Evolutionary conservation across 1,140 invertebrate genomes (phyloP).

Genomic region (Prorops nasuta): DNA sequence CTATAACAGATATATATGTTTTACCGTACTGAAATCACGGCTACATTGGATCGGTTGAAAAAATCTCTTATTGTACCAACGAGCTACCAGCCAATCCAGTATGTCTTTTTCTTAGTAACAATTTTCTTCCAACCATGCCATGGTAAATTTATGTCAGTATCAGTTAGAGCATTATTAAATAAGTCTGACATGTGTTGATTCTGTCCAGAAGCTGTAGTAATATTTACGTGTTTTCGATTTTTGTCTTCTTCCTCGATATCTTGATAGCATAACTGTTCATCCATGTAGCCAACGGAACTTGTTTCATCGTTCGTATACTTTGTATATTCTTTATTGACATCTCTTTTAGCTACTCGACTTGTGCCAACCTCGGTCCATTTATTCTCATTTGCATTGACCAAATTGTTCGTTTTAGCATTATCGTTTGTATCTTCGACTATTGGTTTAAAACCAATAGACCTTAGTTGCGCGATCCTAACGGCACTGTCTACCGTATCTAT

Average conservation of each 20-base stretch:
- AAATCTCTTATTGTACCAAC: no score
- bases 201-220: no score
- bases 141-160: conserved; percentile 28
- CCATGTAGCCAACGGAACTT: conserved; percentile 48
- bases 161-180: no score
- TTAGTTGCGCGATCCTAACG: conserved; percentile 38
- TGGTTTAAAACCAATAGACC: conserved; percentile 50
- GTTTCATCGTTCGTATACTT: conserved; percentile 48
- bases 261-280: conserved; percentile 46
- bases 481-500: conserved; percentile 35
- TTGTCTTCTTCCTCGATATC: conserved; percentile 47
- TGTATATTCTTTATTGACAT: conserved; percentile 44
- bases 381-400: neutral
- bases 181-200: no score
- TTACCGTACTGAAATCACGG: no score
- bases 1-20: no score
- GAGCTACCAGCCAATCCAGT: conserved; percentile 40
- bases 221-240: no score
- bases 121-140: conserved; percentile 51
- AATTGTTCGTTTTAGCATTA: neutral
- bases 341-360: conserved; percentile 22
- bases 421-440: conserved; percentile 23
- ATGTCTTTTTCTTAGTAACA: conserved; percentile 23
- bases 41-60: neutral
- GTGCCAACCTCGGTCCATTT: neutral